Evolutionary conservation across 2,888 invertebrate genomes (phyloP), one percentile per base, ranked within the genome.

Genomic region (Lacanobia oleracea): DNA sequence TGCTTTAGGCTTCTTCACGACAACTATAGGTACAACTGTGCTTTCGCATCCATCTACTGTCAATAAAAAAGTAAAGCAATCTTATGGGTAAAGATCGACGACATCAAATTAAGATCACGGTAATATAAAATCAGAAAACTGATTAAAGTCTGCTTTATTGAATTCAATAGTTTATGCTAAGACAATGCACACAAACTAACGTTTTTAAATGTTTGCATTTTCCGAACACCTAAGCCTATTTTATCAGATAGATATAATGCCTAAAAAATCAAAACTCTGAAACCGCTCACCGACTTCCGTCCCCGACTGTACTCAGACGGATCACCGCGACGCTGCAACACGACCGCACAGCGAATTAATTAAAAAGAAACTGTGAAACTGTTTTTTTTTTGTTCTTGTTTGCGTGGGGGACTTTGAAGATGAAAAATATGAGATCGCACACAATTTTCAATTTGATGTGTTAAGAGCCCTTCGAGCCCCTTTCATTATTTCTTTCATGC

Each of bases 281-380:
- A 18, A 37, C 6, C n/a, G 23, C 6, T 12, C 12, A 75, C 18
- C 2, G 23, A 45, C 14, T 59, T 69, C 6, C 77, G 43, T 53
- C 37, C n/a, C 27, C 10, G 43, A 50, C 60, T 45, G 45, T 71
- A 62, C 33, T 10, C 43, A 73, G 67, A 61, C 48, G 21, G 57
- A 48, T 57, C 45, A 45, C 62, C 50, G 63, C 67, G 45, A 37
- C 43, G 50, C 68, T 69, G 70, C 69, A 82, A 70, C 67, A 75
- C 67, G 72, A 67, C 74, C 82, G 37, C 74, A 60, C 33, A 72
- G 63, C 59, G 77, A 79, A 83, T 79, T 81, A 64, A 83, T 80
- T 73, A 76, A 71, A 81, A 75, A 64, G 67, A 50, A 69, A 51
- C 71, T 60, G 73, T n/a, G 54, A 65, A 57, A 59, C 57, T 57